Evolutionary conservation across 2,113 vertebrate genomes (phyloP), one percentile per base, ranked within the genome.

Genomic region (Phylloscopus trochiloides): DNA sequence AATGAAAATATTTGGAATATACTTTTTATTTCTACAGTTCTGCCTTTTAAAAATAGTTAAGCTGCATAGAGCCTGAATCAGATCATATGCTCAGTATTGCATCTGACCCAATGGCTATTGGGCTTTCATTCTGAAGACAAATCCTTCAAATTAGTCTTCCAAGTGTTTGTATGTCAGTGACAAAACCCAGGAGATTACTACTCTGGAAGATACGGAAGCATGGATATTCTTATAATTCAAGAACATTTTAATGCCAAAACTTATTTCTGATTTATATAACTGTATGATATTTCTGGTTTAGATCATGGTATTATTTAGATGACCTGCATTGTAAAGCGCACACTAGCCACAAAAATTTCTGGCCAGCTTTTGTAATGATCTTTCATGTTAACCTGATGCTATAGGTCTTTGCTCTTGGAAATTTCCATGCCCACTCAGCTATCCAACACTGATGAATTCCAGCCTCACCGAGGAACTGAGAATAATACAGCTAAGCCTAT

Each of bases 1-100:
- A 98, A 96, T 87, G 59, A 95, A 94, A 97, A 97, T 96, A 98
- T 97, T 97, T 95, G 94, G 88, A 95, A 93, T 54, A n/a, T n/a
- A 67, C 12, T 88, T 93, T 80, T 93, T 87, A 42, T 80, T 96
- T 84, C 40, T 79, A 26, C 42, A 18, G 29, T 62, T 82, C 47
- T 78, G 22, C 9, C 65, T 96, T 95, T 95, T 89, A 61, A 97
- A 96, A 91, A 93, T 79, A 94, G 83, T 94, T 91, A 77, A 94
- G 17, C 14, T 51, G 75, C 20, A 45, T 40, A 94, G 51, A 54
- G 13, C 18, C 55, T 40, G 31, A 68, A 50, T 36, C 43, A 24
- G 43, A 36, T 72, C 50, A 34, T 25, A 63, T 6, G 8, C 42
- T 84, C 43, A 52, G 40, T 63, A 54, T 18, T 67, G 34, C 57